Evolutionary conservation across 2,113 vertebrate genomes (phyloP).

Genomic region (Merops nubicus): DNA sequence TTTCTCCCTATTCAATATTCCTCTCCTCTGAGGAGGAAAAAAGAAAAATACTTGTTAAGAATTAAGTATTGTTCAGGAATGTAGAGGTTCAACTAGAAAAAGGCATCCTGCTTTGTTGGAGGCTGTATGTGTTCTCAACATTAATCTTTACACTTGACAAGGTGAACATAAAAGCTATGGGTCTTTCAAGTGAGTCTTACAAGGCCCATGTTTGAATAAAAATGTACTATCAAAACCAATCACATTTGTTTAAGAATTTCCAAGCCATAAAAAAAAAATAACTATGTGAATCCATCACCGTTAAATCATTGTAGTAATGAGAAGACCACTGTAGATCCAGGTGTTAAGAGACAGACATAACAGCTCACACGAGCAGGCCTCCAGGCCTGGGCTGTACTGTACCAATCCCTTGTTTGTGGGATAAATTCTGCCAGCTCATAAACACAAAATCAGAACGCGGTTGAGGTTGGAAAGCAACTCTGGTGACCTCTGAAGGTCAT

Average conservation of each 20-base stretch:
- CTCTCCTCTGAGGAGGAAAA: not conserved
- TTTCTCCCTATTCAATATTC: not conserved
- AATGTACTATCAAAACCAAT: not conserved
- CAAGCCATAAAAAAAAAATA: not conserved
- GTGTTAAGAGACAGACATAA: not conserved
- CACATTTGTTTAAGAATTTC: not conserved
- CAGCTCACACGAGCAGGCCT: not conserved
- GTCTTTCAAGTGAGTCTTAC: not conserved
- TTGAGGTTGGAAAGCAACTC: not conserved
- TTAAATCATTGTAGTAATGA: not conserved
- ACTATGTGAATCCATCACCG: not conserved
- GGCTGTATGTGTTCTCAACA: not conserved
- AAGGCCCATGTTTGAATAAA: not conserved
- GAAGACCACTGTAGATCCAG: not conserved
- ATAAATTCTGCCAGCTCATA: not conserved
- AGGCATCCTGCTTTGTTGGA: not conserved
- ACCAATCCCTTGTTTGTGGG: not conserved
- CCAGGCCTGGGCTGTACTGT: not conserved
- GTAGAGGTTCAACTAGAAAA: not conserved
- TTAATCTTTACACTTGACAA: not conserved
- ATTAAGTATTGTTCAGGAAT: not conserved
- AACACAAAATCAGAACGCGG: not conserved
- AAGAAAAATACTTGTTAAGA: not conserved
- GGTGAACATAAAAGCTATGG: not conserved
- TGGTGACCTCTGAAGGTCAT: not conserved